Evolutionary conservation across 2,888 invertebrate genomes (phyloP).

Genomic region (Timandra comae): DNA sequence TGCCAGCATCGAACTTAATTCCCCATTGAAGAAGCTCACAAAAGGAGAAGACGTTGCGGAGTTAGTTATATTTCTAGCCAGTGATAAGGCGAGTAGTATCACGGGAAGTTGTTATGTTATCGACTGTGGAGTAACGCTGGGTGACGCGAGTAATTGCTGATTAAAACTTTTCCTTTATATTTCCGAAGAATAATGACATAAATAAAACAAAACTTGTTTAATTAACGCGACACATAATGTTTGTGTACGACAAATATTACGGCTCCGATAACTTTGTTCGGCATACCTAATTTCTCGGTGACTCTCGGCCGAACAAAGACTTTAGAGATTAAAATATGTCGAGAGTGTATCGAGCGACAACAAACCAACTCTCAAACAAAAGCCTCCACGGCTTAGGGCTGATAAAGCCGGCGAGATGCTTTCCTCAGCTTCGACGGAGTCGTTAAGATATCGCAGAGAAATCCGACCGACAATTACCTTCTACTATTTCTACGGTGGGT

Average conservation of each 20-base stretch:
- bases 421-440: constrained; percentile 39
- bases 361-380: constrained; percentile 48
- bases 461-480: constrained; percentile 30
- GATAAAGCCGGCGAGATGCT: constrained; percentile 51
- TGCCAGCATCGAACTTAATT: constrained; percentile 27
- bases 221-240: constrained; percentile 23
- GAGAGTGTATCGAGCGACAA: constrained; percentile 31
- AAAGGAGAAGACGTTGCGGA: constrained; percentile 48
- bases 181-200: constrained; percentile 20
- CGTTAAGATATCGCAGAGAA: constrained; percentile 54
- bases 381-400: constrained; percentile 34
- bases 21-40: constrained; percentile 42
- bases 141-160: constrained; percentile 32
- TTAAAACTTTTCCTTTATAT: constrained; percentile 21
- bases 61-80: constrained; percentile 46
- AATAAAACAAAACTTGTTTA: constrained; percentile 27
- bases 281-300: constrained; percentile 39
- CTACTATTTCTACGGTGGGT: constrained; percentile 43
- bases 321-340: constrained; percentile 55
- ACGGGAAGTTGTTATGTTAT: constrained; percentile 47
- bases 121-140: constrained; percentile 50
- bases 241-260: constrained; percentile 26
- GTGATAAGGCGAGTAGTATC: constrained; percentile 47
- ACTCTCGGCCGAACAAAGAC: constrained; percentile 47
- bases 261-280: constrained; percentile 45